Base-by-base conservation (phyloP, 2,113 vertebrate species). In the Talpa occidentalis region DNA sequence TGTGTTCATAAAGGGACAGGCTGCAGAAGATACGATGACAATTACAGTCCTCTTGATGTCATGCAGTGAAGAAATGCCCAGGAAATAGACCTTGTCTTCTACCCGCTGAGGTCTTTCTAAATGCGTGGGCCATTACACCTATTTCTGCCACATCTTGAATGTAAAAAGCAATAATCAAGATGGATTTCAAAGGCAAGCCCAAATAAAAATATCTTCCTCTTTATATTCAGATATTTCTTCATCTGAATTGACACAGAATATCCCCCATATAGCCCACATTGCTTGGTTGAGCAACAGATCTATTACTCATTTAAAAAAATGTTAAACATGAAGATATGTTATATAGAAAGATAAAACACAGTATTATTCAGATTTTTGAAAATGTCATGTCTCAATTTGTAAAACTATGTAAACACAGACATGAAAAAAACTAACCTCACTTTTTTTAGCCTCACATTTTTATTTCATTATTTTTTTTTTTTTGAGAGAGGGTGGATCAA, bases 241-340 rank as follows among this genome's bases (percentile, higher is more conserved):
- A 83, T 80, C 26, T 64, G 83, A 92, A 73, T 9, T 26, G 37
- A 91, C 90, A 91, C 67, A 93, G 88, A 92, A 95, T 82, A 88
- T 60, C 42, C 30, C 81, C 95, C 37, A 82, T 82, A 26, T 32
- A 94, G 70, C 3, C n/a, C 90, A 37, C 64, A 90, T 93, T 81
- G 87, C 42, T 95, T 96, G 93, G 54, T 47, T 73, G 56, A 91
- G 30, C 69, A 96, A 90, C 54, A 92, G 60, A n/a, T 92, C 94
- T 93, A 96, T 94, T 88, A 86, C 74, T 96, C 74, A 91, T 82
- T 93, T 85, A 67, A 80, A 90, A 93, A 86, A 87, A 93, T 59
- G n/a, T 81, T 95, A 70, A 89, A 76, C 79, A 94, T 69, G 86
- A 82, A 94, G 86, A 77, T 83, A 76, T 40, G 70, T 78, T 95